Conservation (phyloP, 2,797 vertebrate species). For the Acanthornis magna region DNA sequence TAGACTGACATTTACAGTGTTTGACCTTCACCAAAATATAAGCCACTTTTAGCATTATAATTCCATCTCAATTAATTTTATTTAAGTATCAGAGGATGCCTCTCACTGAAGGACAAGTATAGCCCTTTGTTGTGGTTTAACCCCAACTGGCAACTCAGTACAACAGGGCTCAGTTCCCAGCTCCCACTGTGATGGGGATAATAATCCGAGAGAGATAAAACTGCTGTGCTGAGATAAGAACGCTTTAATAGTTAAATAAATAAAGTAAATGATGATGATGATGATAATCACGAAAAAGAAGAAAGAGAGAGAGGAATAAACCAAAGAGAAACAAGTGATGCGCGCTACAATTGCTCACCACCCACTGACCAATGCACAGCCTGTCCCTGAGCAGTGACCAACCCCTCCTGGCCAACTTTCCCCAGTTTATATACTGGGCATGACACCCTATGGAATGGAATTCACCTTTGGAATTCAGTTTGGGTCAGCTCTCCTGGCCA, state of each 20-base stretch:
- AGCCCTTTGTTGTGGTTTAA: background rate
- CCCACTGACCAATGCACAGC: too few species aligned
- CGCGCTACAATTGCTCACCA: too few species aligned
- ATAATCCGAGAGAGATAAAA: background rate
- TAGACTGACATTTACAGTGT: background rate
- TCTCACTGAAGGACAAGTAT: background rate
- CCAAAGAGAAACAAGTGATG: background rate
- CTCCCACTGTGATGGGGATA: background rate
- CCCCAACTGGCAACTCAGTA: background rate
- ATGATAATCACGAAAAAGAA: too few species aligned
- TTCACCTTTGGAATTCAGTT: background rate
- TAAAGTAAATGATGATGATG: background rate
- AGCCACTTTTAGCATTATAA: background rate
- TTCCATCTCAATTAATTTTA: background rate
- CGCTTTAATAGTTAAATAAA: background rate
- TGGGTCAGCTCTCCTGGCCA: background rate
- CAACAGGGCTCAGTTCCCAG: background rate
- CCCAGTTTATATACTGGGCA: background rate
- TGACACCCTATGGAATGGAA: background rate
- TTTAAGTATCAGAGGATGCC: background rate
- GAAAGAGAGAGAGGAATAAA: background rate
- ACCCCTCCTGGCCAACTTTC: background rate
- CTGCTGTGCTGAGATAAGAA: background rate
- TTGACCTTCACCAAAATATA: background rate
- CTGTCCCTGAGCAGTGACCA: background rate